phyloP scores from a whole-genome alignment of 2,113 vertebrate species.

The Otis tarda region DNA sequence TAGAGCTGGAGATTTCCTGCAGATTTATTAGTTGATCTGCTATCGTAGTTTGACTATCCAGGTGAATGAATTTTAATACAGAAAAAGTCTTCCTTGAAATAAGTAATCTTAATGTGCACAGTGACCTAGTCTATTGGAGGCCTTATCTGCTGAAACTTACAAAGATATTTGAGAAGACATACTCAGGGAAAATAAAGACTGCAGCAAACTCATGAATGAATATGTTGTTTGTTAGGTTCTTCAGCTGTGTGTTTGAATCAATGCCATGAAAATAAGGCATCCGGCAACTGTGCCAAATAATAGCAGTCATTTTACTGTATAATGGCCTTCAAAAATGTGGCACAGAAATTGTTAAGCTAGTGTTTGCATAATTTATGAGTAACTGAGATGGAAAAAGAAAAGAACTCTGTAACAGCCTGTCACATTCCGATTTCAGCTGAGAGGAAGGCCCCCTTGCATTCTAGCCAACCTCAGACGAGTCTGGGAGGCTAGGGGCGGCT shows the following conservation, averaged over 20 bases:
- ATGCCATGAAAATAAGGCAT: background rate
- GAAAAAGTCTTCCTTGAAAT: background rate
- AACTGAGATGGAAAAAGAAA: background rate
- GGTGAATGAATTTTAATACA: background rate
- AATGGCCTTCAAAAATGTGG: background rate
- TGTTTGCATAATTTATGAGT: background rate
- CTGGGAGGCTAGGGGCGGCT: too few relatives aligned
- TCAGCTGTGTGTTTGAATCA: background rate
- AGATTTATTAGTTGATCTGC: background rate
- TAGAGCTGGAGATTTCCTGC: background rate
- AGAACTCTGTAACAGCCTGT: background rate
- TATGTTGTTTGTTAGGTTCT: background rate
- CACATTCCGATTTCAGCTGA: too few relatives aligned
- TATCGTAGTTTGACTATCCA: background rate
- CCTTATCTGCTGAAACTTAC: background rate
- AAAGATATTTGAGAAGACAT: background rate
- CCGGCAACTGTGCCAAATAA: background rate
- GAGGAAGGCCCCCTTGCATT: too few relatives aligned
- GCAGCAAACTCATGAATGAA: background rate
- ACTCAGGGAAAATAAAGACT: background rate
- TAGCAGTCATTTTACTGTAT: background rate
- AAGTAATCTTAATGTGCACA: background rate
- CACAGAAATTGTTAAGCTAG: background rate
- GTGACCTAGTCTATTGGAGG: background rate
- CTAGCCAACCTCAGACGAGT: too few relatives aligned